Evolutionary conservation across 2,888 invertebrate species (phyloP), one percentile per base, ranked within the genome.

Genomic region (Cyclophora punctaria): DNA sequence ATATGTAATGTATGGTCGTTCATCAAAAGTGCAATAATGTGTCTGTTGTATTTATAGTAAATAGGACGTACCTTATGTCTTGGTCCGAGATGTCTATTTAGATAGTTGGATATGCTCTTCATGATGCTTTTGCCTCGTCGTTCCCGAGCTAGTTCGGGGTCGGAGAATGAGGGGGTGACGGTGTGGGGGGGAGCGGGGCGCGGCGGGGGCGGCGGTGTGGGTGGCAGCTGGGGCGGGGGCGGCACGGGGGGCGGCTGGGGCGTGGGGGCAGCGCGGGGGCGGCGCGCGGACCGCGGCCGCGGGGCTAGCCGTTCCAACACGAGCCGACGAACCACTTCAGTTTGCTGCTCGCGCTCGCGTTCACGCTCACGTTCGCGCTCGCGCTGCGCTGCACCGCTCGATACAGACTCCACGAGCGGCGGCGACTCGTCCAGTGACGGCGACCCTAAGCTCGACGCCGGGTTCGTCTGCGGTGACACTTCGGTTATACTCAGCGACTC

Each of bases 101-200:
- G 94, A 76, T 96, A 94, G 75, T 93, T 95, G 20, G 95, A 93
- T 56, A 96, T 92, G 48, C 95, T 92, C 81, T 94, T 95, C 68
- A 96, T 95, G 48, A 96, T 92, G 78, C 95, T 95, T 68, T 93
- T 95, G 55, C 95, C 90, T 57, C 95, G 89, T 66, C 94, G 94
- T 34, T 89, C 81, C 51, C 85, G 73, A 47, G 87, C 78, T 45
- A 91, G 72, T 71, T 91, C 91, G 4, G 91, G 90, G 69, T 91
- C 91, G 3, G 91, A 91, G 57, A 89, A 88, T 33, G 91, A 87
- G 3, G 85, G 77, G 6, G 80, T 78, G 41, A 83, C 84, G 5
- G 82, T 62, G 77, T 64, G 37, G 70, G 64, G 3, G 80, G 80
- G 0, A 77, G 76, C 2, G 77, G 66, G n/a, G 74, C 75, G 35